Evolutionary conservation across 2,888 invertebrate genomes (phyloP).

Genomic region (Pharmacophagus antenor): DNA sequence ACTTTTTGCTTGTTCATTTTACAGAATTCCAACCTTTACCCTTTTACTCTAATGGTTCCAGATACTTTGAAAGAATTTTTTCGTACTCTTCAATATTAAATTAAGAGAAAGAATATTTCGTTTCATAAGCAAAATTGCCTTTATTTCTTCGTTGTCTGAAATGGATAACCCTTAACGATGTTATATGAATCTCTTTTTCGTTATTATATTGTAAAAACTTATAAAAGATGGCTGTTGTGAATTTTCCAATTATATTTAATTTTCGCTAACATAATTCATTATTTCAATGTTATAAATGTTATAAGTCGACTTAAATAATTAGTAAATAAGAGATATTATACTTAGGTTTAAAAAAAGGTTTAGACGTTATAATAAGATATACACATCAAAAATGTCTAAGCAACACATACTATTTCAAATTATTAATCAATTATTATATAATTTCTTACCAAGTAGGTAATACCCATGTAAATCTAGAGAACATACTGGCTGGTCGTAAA

Average conservation of each 20-base stretch:
- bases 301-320: too few species aligned
- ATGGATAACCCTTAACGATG: constrained; percentile 29
- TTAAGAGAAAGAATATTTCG: constrained; percentile 31
- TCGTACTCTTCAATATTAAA: constrained; percentile 31
- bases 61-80: constrained; percentile 30
- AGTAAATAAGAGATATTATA: too few species aligned
- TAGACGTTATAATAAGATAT: too few species aligned
- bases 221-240: constrained; percentile 1
- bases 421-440: too few species aligned
- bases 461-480: too few species aligned
- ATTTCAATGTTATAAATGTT: too few species aligned
- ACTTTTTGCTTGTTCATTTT: constrained; percentile 30
- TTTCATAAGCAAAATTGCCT: constrained; percentile 30
- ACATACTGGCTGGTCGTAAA: too few species aligned
- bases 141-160: constrained; percentile 24
- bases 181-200: constrained; percentile 18
- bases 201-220: constrained; percentile 28
- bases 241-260: background rate
- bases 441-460: too few species aligned
- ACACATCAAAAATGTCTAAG: too few species aligned
- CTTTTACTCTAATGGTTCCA: constrained; percentile 30
- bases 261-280: too few species aligned
- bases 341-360: too few species aligned
- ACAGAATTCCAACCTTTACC: constrained; percentile 30
- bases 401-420: too few species aligned